Evolutionary conservation across 2,797 vertebrate genomes (phyloP).

Genomic region (Chloroceryle amazona): DNA sequence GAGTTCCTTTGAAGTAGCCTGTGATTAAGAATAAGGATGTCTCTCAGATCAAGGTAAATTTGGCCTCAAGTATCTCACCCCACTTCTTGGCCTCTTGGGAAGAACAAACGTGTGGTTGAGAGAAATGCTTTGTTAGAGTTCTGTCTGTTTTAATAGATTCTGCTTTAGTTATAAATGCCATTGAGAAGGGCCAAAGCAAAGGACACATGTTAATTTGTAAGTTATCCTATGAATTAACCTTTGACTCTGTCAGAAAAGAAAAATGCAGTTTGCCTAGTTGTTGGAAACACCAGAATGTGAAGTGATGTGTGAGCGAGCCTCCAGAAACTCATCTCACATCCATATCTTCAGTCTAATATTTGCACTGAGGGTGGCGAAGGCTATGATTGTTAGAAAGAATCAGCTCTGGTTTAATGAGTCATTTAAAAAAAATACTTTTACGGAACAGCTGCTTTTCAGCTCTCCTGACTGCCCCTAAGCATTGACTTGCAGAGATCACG

Average conservation of each 20-base stretch:
- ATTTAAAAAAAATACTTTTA: not conserved
- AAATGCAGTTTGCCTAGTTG: not conserved
- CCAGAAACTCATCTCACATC: not conserved
- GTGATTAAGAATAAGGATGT: constrained; percentile 72
- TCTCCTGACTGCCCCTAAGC: not conserved
- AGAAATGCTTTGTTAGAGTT: constrained; percentile 50
- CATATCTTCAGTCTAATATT: not conserved
- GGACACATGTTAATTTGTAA: constrained; percentile 34
- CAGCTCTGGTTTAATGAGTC: not conserved
- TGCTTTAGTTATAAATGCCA: constrained; percentile 47
- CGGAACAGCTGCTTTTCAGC: not conserved
- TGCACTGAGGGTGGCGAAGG: not conserved
- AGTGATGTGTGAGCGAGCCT: not conserved
- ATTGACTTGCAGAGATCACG: not conserved
- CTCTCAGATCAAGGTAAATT: constrained; percentile 64
- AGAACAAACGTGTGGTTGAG: constrained; percentile 36
- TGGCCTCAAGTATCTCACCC: constrained; percentile 51
- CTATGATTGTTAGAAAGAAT: not conserved
- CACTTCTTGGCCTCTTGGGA: not conserved
- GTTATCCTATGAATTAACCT: constrained; percentile 34
- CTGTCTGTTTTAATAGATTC: constrained; percentile 74
- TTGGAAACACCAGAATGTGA: not conserved
- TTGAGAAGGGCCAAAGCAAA: constrained; percentile 40
- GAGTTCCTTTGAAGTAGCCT: constrained; percentile 59
- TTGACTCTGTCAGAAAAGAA: constrained; percentile 16